Percentiles rank a stretch among this genome's conserved stretches.
These are phyloP conservation scores for Sphaerophoria rueppellii DNA, from an alignment of 2,888 invertebrate genomes.

Conservation along the genomic window DNA sequence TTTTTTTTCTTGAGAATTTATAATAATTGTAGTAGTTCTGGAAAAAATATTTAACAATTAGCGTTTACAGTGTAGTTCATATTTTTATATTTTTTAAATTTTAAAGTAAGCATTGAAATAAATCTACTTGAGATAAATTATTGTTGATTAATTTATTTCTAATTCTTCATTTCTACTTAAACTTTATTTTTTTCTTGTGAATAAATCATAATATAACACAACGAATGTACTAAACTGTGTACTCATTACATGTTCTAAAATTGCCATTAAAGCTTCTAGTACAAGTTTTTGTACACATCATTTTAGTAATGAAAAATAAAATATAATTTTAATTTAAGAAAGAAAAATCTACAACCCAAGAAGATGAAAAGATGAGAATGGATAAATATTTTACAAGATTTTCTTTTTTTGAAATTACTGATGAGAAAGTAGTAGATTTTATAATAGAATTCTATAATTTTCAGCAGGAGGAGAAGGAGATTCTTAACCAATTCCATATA, in stretches of 20 bases:
- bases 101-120: constrained; percentile 58
- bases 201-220: constrained; percentile 26
- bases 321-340: constrained; percentile 19
- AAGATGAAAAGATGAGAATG: constrained; percentile 52
- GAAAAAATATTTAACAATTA: constrained; percentile 28
- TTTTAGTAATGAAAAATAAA: constrained; percentile 55
- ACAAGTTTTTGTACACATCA: constrained; percentile 58
- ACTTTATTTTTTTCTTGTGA: constrained; percentile 15
- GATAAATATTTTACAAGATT: constrained; percentile 15
- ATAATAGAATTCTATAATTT: constrained; percentile 51
- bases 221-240: constrained; percentile 64
- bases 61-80: constrained; percentile 43
- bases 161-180: constrained; percentile 55
- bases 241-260: constrained; percentile 37
- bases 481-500: constrained; percentile 52
- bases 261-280: constrained; percentile 39
- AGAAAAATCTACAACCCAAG: constrained; percentile 63
- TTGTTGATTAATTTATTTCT: constrained; percentile 37
- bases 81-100: constrained; percentile 38
- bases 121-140: constrained; percentile 57
- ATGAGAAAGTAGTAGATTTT: constrained; percentile 45
- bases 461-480: constrained; percentile 60
- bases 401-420: constrained; percentile 29
- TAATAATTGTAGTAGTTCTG: constrained; percentile 61
- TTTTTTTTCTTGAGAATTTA: constrained; percentile 19